Evolutionary conservation across 2,797 vertebrate species (phyloP), one percentile per base, ranked within the genome.

Genomic region (Halcyon smyrnensis): DNA sequence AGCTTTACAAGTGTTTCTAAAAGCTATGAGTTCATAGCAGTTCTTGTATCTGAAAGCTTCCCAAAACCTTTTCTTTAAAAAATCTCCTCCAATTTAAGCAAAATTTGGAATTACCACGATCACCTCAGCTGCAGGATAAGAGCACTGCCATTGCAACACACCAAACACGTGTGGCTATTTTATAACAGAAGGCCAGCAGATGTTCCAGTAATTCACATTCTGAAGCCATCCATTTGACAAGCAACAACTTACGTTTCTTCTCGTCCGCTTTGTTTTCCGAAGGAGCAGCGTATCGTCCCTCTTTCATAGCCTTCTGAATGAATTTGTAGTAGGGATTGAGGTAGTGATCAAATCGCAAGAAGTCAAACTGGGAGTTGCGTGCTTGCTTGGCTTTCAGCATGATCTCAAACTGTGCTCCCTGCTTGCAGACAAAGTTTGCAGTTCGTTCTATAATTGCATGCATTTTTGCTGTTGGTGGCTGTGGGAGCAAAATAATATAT

Each of bases 301-400:
- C 99, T 78, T 99, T 99, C 99, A 99, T 99, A 62, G 99, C 98
- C 80, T 98, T 99, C 97, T 99, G 98, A 97, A 99, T 99, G 98
- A 99, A 98, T 95, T 99, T 99, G 98, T 99, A 99, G 97, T 99
- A 99, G 41, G 99, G 99, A 93, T 99, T 99, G 98, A 99, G 98
- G 98, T 99, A 99, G 98, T 99, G 99, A 97, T 99, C 99, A 53
- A 99, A 99, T 4, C 99, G 98, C 69, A 99, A 97, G 79, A 99
- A 99, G 97, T 99, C 99, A 78, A 99, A 99, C 97, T 99, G 99
- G 4, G 99, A 99, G 98, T 99, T 99, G 3, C 98, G 97, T 1
- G 99, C 95, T 96, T 99, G 99, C 97, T 99, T 99, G n/a, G 99
- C 99, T 97, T 99, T 99, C 80, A 99, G 98, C 98, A 99, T 99